A percentile compares a stretch with the other conserved stretches of the same genome.
phyloP scores from a whole-genome alignment of 2,113 vertebrate species.

The Oncorhynchus nerka region DNA sequence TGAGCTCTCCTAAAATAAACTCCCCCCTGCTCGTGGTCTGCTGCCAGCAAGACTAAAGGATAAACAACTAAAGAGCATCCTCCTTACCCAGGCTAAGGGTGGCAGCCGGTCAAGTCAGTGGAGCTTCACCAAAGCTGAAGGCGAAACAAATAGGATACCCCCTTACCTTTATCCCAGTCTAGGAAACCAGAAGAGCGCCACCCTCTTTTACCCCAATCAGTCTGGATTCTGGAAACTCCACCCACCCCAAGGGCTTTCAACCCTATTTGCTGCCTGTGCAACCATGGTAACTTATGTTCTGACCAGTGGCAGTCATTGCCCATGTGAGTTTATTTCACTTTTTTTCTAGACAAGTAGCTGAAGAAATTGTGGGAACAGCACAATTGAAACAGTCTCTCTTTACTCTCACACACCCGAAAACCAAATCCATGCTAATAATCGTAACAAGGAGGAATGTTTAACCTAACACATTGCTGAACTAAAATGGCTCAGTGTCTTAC shows the following conservation, averaged over 20 bases:
- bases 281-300: not conserved
- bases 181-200: slow-evolving; percentile 37
- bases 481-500: slow-evolving; percentile 48
- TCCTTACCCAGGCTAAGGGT: slow-evolving; percentile 17
- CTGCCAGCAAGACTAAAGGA: slow-evolving; percentile 18
- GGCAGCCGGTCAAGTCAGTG: slow-evolving; percentile 28
- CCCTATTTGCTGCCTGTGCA: not conserved
- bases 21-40: not conserved
- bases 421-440: slow-evolving; percentile 17
- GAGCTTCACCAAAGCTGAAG: slow-evolving; percentile 29
- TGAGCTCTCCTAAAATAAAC: slow-evolving; percentile 86
- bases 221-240: slow-evolving; percentile 5
- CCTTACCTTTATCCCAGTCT: slow-evolving; percentile 31
- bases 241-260: not conserved
- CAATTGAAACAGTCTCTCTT: not conserved
- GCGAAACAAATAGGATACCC: slow-evolving; percentile 25
- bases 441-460: slow-evolving; percentile 23
- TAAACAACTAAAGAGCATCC: not conserved
- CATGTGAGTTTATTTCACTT: not conserved
- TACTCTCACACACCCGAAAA: slow-evolving; percentile 37
- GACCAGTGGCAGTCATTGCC: not conserved
- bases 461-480: slow-evolving; percentile 33
- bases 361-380: not conserved
- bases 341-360: not conserved
- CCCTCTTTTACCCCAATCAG: slow-evolving; percentile 17